Percentiles rank a stretch among this genome's conserved stretches.
These are phyloP conservation scores for Dolichomitus sp. DNA, from an alignment of 2,888 invertebrate genomes.

Conservation along the genomic window DNA sequence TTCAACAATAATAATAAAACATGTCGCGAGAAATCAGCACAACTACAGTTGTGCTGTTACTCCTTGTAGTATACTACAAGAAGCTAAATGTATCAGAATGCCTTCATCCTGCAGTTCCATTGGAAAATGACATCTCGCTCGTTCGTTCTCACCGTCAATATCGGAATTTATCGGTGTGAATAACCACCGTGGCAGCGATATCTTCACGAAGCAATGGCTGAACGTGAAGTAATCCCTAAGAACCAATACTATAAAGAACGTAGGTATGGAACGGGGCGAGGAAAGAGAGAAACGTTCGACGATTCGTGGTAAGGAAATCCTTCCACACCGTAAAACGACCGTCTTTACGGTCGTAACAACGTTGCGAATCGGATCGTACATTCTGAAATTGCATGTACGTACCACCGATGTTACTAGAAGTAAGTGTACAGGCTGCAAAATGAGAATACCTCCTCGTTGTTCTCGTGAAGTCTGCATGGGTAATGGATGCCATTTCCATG, in stretches of 20 bases:
- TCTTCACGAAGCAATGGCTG: constrained; percentile 50
- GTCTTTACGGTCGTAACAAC: constrained; percentile 58
- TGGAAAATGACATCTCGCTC: constrained; percentile 54
- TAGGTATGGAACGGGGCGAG: constrained; percentile 2
- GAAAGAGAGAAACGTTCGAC: constrained; percentile 42
- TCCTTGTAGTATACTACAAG: too few species aligned
- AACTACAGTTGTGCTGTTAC: too few species aligned
- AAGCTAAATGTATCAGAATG: constrained; percentile 34
- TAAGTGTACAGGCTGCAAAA: background rate
- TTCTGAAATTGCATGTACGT: constrained; percentile 41
- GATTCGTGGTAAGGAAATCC: constrained; percentile 54
- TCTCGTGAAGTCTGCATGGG: background rate
- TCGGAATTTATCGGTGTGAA: constrained; percentile 59
- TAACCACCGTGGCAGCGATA: constrained; percentile 55
- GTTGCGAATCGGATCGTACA: constrained; percentile 46
- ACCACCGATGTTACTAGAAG: constrained; percentile 26
- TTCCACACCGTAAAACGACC: constrained; percentile 47
- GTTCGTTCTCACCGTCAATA: constrained; percentile 54
- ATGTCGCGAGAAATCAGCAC: constrained; percentile 8
- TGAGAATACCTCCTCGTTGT: background rate
- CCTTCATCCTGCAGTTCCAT: constrained; percentile 25
- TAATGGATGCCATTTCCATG: constrained; percentile 2
- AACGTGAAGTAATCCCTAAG: constrained; percentile 57
- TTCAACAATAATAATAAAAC: background rate
- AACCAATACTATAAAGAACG: constrained; percentile 32